phyloP scores from a whole-genome alignment of 2,888 invertebrate species.

The Pediacus dermestoides region DNA sequence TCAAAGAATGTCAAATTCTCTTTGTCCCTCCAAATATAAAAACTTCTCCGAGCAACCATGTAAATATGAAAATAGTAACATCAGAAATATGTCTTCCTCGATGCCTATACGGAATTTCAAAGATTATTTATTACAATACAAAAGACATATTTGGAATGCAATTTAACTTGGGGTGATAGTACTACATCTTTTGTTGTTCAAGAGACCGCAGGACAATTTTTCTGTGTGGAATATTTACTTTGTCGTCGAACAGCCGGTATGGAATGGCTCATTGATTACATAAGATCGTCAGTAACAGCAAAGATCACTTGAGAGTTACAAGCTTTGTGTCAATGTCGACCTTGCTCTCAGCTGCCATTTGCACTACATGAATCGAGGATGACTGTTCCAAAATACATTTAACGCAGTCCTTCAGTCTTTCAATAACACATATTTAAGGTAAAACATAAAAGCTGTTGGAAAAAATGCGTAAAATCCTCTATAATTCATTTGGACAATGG shows the following conservation, averaged over 20 bases:
- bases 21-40: too few relatives aligned
- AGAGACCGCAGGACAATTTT: constrained; percentile 6
- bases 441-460: not conserved
- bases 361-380: constrained; percentile 14
- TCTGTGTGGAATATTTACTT: constrained; percentile 12
- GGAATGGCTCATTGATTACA: constrained; percentile 25
- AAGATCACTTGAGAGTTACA: constrained; percentile 28
- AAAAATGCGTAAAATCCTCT: too few relatives aligned
- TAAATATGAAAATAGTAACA: too few relatives aligned
- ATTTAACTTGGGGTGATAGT: too few relatives aligned
- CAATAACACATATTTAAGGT: constrained; percentile 1
- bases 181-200: too few relatives aligned
- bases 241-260: constrained; percentile 18
- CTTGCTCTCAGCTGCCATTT: constrained; percentile 23
- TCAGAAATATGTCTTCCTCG: too few relatives aligned
- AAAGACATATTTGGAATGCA: too few relatives aligned
- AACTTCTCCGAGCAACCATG: too few relatives aligned
- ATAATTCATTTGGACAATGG: too few relatives aligned
- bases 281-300: constrained; percentile 24
- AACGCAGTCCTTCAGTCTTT: constrained; percentile 6
- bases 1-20: too few relatives aligned
- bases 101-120: too few relatives aligned
- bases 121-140: too few relatives aligned
- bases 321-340: constrained; percentile 20
- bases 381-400: constrained; percentile 6